phyloP scores from a whole-genome alignment of 2,888 invertebrate species.

The Drosophila algonquin region DNA sequence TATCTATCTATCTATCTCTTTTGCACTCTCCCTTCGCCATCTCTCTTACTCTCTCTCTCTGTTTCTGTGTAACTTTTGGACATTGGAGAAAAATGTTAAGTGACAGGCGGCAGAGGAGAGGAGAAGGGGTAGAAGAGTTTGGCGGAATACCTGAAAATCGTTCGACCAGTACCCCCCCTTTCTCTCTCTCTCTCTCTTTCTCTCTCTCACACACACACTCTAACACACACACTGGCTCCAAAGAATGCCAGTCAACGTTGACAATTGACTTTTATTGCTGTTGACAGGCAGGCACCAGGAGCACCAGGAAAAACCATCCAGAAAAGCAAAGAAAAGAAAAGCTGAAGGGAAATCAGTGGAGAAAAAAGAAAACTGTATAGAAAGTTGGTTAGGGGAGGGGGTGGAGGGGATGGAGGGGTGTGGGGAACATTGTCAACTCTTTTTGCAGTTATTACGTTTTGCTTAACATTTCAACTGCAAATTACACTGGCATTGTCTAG shows the following conservation, averaged over 20 bases:
- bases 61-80: constrained; percentile 8
- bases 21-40: neutral
- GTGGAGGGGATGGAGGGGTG: neutral
- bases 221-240: constrained; percentile 12
- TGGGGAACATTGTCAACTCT: constrained; percentile 67
- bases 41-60: neutral
- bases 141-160: constrained; percentile 55
- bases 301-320: constrained; percentile 12
- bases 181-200: constrained; percentile 4
- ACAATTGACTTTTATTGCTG: constrained; percentile 79
- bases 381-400: constrained; percentile 9
- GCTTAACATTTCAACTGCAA: constrained; percentile 64
- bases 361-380: constrained; percentile 5
- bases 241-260: constrained; percentile 61
- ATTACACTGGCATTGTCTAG: constrained; percentile 69
- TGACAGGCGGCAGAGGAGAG: constrained; percentile 56
- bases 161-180: constrained; percentile 29
- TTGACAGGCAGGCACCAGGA: constrained; percentile 53
- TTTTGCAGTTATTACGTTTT: constrained; percentile 69
- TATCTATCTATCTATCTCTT: neutral
- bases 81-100: constrained; percentile 67
- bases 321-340: constrained; percentile 9
- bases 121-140: constrained; percentile 5
- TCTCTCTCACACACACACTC: constrained; percentile 29
- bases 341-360: constrained; percentile 4